Evolutionary conservation across 2,888 invertebrate genomes (phyloP).

Genomic region (Agonopterix alstromeriana): DNA sequence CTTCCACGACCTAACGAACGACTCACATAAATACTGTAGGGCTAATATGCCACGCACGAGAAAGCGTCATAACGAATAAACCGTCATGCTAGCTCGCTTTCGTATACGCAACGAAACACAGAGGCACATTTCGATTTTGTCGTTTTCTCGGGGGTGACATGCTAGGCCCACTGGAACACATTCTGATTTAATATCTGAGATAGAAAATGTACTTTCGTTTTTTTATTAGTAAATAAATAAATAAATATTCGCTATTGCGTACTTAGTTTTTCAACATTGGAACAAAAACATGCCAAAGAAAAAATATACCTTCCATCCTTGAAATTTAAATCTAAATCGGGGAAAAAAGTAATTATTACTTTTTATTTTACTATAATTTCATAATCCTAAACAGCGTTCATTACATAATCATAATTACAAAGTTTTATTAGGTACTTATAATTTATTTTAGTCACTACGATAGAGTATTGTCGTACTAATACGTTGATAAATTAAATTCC

Average conservation of each 20-base stretch:
- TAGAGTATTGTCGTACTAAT: slow-evolving; percentile 61
- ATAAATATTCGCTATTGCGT: slow-evolving; percentile 1
- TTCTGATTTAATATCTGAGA: slow-evolving; percentile 59
- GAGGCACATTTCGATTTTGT: too few species aligned
- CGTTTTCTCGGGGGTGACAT: too few species aligned
- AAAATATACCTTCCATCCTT: too few species aligned
- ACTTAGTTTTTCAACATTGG: too few species aligned
- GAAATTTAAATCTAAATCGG: too few species aligned
- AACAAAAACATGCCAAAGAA: too few species aligned
- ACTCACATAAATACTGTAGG: slow-evolving; percentile 36
- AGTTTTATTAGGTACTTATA: slow-evolving; percentile 12
- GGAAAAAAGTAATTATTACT: not conserved
- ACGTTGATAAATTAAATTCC: slow-evolving; percentile 37
- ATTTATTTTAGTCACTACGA: slow-evolving; percentile 37
- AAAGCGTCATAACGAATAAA: too few species aligned
- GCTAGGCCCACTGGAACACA: slow-evolving; percentile 36
- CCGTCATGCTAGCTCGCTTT: too few species aligned
- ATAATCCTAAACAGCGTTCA: slow-evolving; percentile 8
- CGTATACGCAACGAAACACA: too few species aligned
- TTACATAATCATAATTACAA: slow-evolving; percentile 29
- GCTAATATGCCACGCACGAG: too few species aligned
- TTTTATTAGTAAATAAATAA: not conserved
- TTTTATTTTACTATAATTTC: slow-evolving; percentile 9
- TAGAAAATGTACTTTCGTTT: slow-evolving; percentile 30
- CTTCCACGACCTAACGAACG: slow-evolving; percentile 36